These are phyloP conservation scores for Orthosia incerta DNA, from an alignment of 2,888 invertebrate genomes.

Conservation along the genomic window DNA sequence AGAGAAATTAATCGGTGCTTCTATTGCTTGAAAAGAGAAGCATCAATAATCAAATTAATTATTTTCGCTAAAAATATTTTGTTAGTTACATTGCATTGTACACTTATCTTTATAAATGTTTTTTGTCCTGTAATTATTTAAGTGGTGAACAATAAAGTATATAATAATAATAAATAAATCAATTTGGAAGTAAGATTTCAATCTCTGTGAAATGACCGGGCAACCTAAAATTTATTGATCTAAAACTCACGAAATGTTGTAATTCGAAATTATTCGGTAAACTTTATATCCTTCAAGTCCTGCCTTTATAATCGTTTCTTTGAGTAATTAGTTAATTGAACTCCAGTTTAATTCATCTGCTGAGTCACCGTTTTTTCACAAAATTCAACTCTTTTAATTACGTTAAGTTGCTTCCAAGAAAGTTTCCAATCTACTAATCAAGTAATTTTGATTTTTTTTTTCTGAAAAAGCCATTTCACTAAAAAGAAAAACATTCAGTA, in stretches of 20 bases:
- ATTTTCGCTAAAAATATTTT: no score
- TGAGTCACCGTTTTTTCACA: conserved; percentile 46
- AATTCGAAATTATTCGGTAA: conserved; percentile 49
- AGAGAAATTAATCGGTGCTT: background rate
- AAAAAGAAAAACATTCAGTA: background rate
- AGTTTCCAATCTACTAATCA: conserved; percentile 37
- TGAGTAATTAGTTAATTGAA: conserved; percentile 59
- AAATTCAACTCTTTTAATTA: conserved; percentile 51
- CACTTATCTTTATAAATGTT: no score
- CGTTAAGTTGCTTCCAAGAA: conserved; percentile 31
- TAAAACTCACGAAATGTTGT: conserved; percentile 39
- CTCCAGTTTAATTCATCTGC: conserved; percentile 42
- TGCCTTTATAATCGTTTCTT: conserved; percentile 41
- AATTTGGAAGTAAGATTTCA: background rate
- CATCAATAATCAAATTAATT: background rate
- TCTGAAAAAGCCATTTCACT: background rate
- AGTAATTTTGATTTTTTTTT: conserved; percentile 23
- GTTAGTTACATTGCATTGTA: no score
- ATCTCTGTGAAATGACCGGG: background rate
- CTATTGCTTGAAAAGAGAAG: background rate
- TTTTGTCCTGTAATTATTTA: no score
- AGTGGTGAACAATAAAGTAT: no score
- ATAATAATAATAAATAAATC: no score
- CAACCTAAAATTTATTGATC: conserved; percentile 18
- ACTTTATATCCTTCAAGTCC: conserved; percentile 36